A percentile compares a stretch with the other conserved stretches of the same genome.
These are phyloP conservation scores for Rhopalosiphum nymphaeae DNA, from an alignment of 2,888 invertebrate genomes.

Conservation along the genomic window DNA sequence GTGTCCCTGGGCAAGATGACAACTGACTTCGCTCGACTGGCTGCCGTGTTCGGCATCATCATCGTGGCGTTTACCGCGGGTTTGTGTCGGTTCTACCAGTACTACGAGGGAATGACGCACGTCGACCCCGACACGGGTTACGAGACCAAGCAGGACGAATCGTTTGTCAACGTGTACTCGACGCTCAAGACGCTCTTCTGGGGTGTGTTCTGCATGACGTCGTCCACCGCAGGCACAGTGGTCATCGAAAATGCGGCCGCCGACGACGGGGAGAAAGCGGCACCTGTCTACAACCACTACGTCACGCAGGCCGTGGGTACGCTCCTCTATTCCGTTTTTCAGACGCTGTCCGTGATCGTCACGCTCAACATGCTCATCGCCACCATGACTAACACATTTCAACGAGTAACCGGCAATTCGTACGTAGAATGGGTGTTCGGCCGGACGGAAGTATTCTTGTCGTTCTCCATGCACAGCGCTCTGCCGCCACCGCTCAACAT, in stretches of 20 bases:
- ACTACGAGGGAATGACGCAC: conserved; percentile 77
- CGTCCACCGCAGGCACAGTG: conserved; percentile 77
- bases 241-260: conserved; percentile 73
- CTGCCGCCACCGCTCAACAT: conserved; percentile 80
- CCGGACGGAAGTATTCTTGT: conserved; percentile 81
- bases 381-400: conserved; percentile 79
- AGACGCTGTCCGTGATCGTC: conserved; percentile 80
- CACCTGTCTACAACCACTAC: conserved; percentile 74
- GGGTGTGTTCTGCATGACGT: conserved; percentile 79
- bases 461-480: conserved; percentile 79
- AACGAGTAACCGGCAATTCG: conserved; percentile 69
- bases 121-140: conserved; percentile 73
- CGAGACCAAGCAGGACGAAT: conserved; percentile 73
- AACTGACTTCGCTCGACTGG: conserved; percentile 76
- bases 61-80: conserved; percentile 75
- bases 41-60: conserved; percentile 76
- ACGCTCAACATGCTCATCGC: conserved; percentile 83
- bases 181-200: conserved; percentile 78
- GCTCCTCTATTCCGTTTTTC: conserved; percentile 77
- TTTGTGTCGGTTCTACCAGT: conserved; percentile 76
- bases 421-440: conserved; percentile 84
- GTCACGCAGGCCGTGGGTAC: conserved; percentile 80
- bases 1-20: conserved; percentile 78
- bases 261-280: conserved; percentile 70
- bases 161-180: conserved; percentile 66